Percentiles rank a stretch among this genome's conserved stretches.
Evolutionary conservation across 2,113 vertebrate genomes (phyloP).

Genomic region (Thalassoma bifasciatum): DNA sequence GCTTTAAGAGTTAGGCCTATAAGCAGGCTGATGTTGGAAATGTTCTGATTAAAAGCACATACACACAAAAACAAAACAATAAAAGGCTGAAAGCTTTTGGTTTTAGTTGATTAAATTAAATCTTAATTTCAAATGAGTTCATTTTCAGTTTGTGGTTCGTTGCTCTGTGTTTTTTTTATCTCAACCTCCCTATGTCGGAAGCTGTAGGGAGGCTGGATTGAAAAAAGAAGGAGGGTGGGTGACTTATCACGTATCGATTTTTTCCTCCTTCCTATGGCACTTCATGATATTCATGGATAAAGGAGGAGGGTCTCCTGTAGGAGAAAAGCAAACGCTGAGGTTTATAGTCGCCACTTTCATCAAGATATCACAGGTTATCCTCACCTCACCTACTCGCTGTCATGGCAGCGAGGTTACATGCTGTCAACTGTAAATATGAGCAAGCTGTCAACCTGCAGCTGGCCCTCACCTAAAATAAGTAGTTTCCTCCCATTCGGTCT

Average conservation of each 20-base stretch:
- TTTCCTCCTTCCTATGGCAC: constrained; percentile 27
- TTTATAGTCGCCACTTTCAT: constrained; percentile 36
- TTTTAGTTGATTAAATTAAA: constrained; percentile 21
- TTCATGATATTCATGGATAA: constrained; percentile 32
- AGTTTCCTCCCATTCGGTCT: constrained; percentile 6
- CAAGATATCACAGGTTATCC: constrained; percentile 46
- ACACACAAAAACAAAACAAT: constrained; percentile 38
- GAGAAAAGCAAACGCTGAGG: constrained; percentile 26
- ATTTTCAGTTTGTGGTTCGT: constrained; percentile 26
- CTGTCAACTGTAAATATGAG: constrained; percentile 46
- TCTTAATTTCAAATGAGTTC: neutral
- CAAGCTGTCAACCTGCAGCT: constrained; percentile 28
- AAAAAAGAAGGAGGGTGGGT: constrained; percentile 5
- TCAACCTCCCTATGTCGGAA: constrained; percentile 17
- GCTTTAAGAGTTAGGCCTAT: constrained; percentile 33
- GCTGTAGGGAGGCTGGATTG: constrained; percentile 8
- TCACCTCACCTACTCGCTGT: constrained; percentile 29
- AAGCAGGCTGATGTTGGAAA: constrained; percentile 32
- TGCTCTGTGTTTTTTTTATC: constrained; percentile 29
- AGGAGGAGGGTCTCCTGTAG: neutral
- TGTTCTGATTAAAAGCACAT: constrained; percentile 46
- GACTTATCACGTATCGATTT: constrained; percentile 44
- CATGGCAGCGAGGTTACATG: constrained; percentile 8
- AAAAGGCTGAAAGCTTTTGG: neutral
- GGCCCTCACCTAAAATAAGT: constrained; percentile 33